Evolutionary conservation across 2,888 invertebrate species (phyloP).

Genomic region (Andrena haemorrhoa): DNA sequence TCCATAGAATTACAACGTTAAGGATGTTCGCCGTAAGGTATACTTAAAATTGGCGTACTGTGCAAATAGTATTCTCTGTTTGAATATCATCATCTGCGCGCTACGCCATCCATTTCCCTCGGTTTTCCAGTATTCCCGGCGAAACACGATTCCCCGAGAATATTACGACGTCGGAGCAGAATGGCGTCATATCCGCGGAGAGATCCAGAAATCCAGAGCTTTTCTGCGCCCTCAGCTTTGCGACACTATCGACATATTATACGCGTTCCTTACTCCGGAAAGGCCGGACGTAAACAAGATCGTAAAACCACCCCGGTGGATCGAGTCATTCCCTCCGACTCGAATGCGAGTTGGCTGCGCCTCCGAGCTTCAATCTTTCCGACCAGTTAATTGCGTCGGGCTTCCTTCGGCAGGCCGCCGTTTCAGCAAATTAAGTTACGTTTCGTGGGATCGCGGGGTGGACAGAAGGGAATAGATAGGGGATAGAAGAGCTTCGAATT

Average conservation of each 20-base stretch:
- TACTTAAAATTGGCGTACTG: neutral
- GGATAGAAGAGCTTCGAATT: neutral
- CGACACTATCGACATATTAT: constrained; percentile 38
- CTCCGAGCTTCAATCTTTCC: constrained; percentile 19
- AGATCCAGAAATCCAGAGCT: constrained; percentile 24
- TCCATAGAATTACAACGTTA: neutral
- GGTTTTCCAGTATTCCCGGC: constrained; percentile 12
- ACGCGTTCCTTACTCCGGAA: constrained; percentile 49
- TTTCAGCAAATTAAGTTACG: constrained; percentile 23
- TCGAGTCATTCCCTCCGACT: constrained; percentile 58
- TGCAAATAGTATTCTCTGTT: constrained; percentile 9
- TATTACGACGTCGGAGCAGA: constrained; percentile 8
- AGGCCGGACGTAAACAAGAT: constrained; percentile 72
- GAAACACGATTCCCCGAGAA: constrained; percentile 12
- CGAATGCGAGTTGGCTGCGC: constrained; percentile 32
- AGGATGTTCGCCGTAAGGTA: neutral
- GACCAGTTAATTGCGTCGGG: constrained; percentile 6
- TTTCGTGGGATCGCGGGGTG: neutral
- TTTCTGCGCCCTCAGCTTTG: neutral
- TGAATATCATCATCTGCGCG: constrained; percentile 11
- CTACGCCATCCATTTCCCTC: neutral
- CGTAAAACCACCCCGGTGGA: constrained; percentile 65
- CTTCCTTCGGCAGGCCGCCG: neutral
- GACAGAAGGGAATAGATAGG: neutral
- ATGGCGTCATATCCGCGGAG: constrained; percentile 26